Base-by-base conservation (phyloP, 2,113 vertebrate species). In the Apteryx owenii region DNA sequence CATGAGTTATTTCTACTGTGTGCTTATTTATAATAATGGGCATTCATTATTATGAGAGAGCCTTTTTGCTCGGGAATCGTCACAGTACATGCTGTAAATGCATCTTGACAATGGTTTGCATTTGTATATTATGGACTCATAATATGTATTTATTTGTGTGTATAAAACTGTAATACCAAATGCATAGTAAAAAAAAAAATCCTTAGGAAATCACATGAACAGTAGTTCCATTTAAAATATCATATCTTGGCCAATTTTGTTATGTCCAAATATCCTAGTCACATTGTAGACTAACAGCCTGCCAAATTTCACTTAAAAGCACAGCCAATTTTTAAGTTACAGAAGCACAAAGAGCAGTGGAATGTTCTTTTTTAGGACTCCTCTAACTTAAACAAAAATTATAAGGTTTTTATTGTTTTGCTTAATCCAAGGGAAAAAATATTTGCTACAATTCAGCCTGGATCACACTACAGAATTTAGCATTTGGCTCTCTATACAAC, bases 11-110 rank as follows among this genome's bases (percentile, higher is more conserved):
- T 98, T 97, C 97, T 98, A 97, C 98, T 97, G 90, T 94, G 96
- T 88, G 95, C 97, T 98, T 98, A 98, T 98, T 98, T 98, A 97
- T 98, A 98, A 98, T 98, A 98, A 98, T 98, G 97, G 96, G 96
- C 98, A 98, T 98, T 98, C 98, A 98, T 98, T 97, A 98, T 97
- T 88, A 97, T 97, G 97, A 98, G 98, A 97, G 97, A 40, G 97
- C 92, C 96, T 96, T 98, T 97, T 98, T 98, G 97, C 98, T 97
- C 88, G 95, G 97, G 97, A 97, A 94, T 96, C 96, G 96, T 98
- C 98, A 93, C n/a, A 77, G 97, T 23, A 26, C 95, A 92, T 8
- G 88, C 92, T 94, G 96, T 96, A 98, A 98, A 98, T 96, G 96
- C 96, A 97, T 98, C 93, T 36, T 98, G 98, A 98, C 98, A 98